These are phyloP conservation scores for Agrilus biguttatus DNA, from an alignment of 2,888 invertebrate species.

Conservation along the genomic window DNA sequence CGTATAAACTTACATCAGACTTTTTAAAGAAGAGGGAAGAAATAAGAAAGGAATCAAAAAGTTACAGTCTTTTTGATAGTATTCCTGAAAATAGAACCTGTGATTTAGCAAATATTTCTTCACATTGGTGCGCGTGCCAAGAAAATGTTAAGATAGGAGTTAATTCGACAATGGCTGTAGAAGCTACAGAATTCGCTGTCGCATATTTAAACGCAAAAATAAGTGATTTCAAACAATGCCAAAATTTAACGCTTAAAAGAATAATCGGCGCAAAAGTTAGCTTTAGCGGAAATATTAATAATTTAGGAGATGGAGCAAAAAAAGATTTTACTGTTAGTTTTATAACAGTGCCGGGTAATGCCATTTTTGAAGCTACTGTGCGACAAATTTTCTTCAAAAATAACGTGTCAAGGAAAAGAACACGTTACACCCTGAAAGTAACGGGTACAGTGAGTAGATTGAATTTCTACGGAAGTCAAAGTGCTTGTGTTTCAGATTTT, in stretches of 20 bases:
- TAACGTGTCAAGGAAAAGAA: constrained; percentile 20
- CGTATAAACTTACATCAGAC: constrained; percentile 31
- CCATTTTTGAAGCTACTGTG: constrained; percentile 68
- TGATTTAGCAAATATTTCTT: constrained; percentile 57
- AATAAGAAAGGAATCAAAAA: constrained; percentile 29
- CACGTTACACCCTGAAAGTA: constrained; percentile 31
- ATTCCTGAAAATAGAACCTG: constrained; percentile 63
- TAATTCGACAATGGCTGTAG: constrained; percentile 37
- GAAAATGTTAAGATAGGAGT: constrained; percentile 41
- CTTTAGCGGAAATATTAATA: constrained; percentile 28
- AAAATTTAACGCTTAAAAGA: constrained; percentile 42
- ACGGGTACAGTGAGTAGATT: constrained; percentile 64
- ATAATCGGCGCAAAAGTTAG: constrained; percentile 55
- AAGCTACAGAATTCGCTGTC: constrained; percentile 48
- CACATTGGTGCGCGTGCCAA: constrained; percentile 84
- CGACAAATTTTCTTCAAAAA: constrained; percentile 21
- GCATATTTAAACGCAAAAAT: constrained; percentile 50
- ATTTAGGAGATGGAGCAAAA: constrained; percentile 31
- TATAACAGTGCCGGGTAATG: constrained; percentile 51
- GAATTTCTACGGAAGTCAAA: constrained; percentile 69
- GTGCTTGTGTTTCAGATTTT: constrained; percentile 60
- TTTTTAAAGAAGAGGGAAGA: constrained; percentile 27
- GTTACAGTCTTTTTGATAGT: constrained; percentile 63
- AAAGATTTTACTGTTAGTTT: constrained; percentile 49
- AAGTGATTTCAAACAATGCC: constrained; percentile 47